Evolutionary conservation across 2,113 vertebrate species (phyloP).

Genomic region (Phaetusa simplex): DNA sequence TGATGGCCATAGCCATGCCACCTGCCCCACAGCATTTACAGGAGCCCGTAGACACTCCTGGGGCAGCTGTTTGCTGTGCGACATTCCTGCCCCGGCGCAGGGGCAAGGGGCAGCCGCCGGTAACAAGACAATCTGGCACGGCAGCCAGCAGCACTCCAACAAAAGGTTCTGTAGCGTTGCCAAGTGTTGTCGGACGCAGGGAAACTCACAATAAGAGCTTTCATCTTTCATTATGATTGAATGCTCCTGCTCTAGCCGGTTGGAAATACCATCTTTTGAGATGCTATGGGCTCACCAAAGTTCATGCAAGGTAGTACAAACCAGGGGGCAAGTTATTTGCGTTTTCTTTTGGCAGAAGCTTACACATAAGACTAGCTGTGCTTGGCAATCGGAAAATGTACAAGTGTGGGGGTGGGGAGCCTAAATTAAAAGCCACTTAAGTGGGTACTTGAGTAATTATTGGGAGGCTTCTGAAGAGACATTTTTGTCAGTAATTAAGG

Average conservation of each 20-base stretch:
- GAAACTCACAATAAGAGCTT: background rate
- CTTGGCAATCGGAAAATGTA: background rate
- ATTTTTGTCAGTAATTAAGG: constrained; percentile 53
- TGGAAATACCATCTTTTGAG: background rate
- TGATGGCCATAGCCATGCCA: background rate
- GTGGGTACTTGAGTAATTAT: constrained; percentile 51
- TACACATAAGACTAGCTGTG: background rate
- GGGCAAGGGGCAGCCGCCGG: background rate
- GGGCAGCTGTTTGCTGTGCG: background rate
- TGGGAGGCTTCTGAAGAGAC: constrained; percentile 41
- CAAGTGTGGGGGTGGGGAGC: background rate
- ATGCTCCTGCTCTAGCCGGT: background rate
- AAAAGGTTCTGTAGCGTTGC: background rate
- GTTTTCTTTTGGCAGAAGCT: background rate
- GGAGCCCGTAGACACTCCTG: background rate
- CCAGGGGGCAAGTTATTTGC: background rate
- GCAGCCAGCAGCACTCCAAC: background rate
- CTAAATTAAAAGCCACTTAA: constrained; percentile 64
- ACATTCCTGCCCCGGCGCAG: background rate
- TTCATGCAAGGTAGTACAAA: background rate
- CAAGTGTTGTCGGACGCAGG: background rate
- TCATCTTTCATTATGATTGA: constrained; percentile 31
- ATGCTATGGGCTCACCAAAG: background rate
- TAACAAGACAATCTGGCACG: background rate
- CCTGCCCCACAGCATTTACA: background rate